A percentile compares a stretch with the other conserved stretches of the same genome.
These are phyloP conservation scores for Budorcas taxicolor DNA, from an alignment of 2,113 vertebrate genomes.

Conservation along the genomic window DNA sequence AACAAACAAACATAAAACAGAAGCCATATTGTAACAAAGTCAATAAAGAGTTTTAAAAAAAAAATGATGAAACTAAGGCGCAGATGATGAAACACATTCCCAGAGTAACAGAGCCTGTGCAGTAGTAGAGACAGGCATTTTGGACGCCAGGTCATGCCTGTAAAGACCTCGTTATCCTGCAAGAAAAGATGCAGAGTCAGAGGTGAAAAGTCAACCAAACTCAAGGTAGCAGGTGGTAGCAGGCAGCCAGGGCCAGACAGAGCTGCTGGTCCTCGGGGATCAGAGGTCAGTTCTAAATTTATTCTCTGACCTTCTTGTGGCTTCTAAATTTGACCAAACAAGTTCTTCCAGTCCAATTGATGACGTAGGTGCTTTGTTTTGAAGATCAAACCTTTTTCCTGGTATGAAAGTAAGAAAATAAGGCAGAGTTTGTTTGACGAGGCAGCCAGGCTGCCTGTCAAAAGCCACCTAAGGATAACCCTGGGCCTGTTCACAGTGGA, in stretches of 20 bases:
- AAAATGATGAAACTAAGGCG: not conserved
- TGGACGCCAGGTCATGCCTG: not conserved
- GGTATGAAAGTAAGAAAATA: conserved; percentile 22
- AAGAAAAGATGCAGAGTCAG: not conserved
- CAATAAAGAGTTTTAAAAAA: not conserved
- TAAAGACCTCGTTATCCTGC: not conserved
- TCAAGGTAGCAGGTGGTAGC: not conserved
- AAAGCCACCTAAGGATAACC: not conserved
- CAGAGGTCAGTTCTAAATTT: conserved; percentile 49
- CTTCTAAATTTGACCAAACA: conserved; percentile 67
- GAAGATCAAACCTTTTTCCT: conserved; percentile 50
- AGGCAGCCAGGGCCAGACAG: not conserved
- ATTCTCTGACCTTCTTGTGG: conserved; percentile 29
- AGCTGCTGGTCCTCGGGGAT: not conserved
- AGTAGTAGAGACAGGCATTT: not conserved
- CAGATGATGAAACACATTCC: not conserved
- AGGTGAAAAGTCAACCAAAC: not conserved
- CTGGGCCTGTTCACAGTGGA: not conserved
- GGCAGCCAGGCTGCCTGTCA: not conserved
- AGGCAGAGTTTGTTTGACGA: not conserved
- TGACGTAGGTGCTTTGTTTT: conserved; percentile 17
- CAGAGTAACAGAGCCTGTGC: not conserved
- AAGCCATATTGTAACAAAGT: not conserved
- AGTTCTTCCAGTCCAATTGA: conserved; percentile 55
- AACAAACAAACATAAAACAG: not conserved